phyloP scores from a whole-genome alignment of 2,797 vertebrate species.

The Thaleichthys pacificus region DNA sequence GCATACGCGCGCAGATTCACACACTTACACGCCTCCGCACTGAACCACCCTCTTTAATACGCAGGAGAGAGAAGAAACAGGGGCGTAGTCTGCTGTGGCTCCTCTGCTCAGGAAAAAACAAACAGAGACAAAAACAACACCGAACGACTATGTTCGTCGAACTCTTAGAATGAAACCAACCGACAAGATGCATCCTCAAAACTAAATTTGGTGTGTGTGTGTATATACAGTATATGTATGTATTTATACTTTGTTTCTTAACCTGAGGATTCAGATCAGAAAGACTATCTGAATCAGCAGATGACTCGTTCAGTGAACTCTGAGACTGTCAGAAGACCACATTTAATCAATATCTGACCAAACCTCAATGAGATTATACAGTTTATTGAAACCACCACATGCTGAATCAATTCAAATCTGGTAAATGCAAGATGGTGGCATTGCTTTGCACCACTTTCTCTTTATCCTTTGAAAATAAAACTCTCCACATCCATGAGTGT shows the following conservation, averaged over 20 bases:
- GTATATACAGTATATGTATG: no score
- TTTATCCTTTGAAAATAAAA: no score
- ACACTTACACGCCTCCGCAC: background rate
- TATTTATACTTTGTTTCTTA: slow-evolving; percentile 2
- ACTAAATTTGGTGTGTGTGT: no score
- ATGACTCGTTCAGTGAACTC: slow-evolving; percentile 36
- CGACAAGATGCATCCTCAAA: no score
- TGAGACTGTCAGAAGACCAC: slow-evolving; percentile 28
- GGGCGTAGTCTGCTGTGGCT: slow-evolving; percentile 50
- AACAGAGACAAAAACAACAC: slow-evolving; percentile 29
- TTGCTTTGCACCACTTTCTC: no score
- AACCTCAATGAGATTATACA: slow-evolving; percentile 12
- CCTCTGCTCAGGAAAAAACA: slow-evolving; percentile 39
- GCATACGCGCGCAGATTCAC: no score
- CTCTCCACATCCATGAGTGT: no score
- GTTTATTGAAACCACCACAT: background rate
- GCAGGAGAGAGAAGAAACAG: slow-evolving; percentile 30
- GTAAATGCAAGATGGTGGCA: no score
- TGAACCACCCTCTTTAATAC: slow-evolving; percentile 14
- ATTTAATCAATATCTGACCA: slow-evolving; percentile 46
- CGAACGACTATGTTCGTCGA: no score
- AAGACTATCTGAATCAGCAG: slow-evolving; percentile 18
- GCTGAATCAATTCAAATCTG: slow-evolving; percentile 23
- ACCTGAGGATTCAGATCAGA: slow-evolving; percentile 17
- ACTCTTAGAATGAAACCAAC: no score